Evolutionary conservation across 2,797 vertebrate species (phyloP), one percentile per base, ranked within the genome.

Genomic region (Catostomus latipinnis): DNA sequence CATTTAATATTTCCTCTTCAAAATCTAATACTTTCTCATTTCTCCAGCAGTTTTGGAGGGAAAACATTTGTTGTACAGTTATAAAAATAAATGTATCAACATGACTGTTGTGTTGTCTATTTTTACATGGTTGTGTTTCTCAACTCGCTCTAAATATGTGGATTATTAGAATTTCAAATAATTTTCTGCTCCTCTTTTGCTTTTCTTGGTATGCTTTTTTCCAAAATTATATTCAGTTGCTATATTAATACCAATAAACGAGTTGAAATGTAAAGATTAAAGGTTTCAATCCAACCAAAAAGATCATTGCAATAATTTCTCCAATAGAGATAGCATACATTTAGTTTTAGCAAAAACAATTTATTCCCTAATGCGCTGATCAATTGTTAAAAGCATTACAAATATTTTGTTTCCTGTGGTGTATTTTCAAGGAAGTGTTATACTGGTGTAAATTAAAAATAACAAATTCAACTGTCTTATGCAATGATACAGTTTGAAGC

Each of bases 331-430:
- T 12, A 8, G 46, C 57, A 52, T 18, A 34, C 43, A 10, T 48
- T 60, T 45, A 77, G 10, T 60, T 78, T 71, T 88, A 88, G 88
- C 71, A 89, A 90, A 90, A 90, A 88, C 73, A 71, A 71, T 48
- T 92, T 92, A 91, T 92, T 92, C 88, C 88, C 78, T 86, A 90
- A 93, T 91, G 69, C 84, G 82, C 76, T 52, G 81, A 82, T 82
- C 74, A 88, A 80, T 82, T 81, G 81, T 84, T 91, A 82, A 89
- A 84, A 87, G 86, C 79, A 82, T 82, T 71, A 81, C 54, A 18
- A 80, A 85, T 85, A 70, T 88, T 83, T 87, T 88, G 86, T 92
- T 91, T 92, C 91, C 89, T 91, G 90, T 84, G 84, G 76, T 67
- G 83, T 60, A 86, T 85, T 85, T 86, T 54, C 13, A 45, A 74